Base-by-base conservation (phyloP, 2,888 invertebrate species). In the Homarus gammarus region DNA sequence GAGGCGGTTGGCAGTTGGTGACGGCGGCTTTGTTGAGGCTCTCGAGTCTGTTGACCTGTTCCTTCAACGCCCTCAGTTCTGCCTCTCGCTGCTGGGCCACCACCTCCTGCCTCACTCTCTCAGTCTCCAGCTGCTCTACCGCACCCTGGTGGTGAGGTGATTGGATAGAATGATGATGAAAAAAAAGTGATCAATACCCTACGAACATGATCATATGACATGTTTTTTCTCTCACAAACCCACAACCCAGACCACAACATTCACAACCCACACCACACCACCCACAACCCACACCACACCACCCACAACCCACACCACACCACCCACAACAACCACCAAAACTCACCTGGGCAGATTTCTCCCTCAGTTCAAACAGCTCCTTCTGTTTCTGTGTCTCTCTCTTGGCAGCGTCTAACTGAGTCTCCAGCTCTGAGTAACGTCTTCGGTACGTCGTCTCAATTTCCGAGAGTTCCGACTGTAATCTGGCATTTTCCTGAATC, bases 401-500 rank as follows among this genome's bases (percentile, higher is more conserved):
- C 15, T 77, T 75, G 8, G 75, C 40, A 33, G 61, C 36, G n/a
- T 88, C 87, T 18, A 89, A 56, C 31, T 72, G 84, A n/a, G 72
- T 40, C 38, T 89, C 89, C 10, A 89, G 27, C 10, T 89, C 89
- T 22, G 84, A 72, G 1, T 81, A 40, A 27, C 89, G 56, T 18
- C 61, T 85, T 2, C 79, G 72, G 36, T 73, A 81, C 0, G 40
- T 79, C n/a, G 79, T 81, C 68, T 92, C 89, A 61, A 87, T 82
- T 33, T 92, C 90, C 10, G 86, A 49, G 10, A 92, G 68, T 44
- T 88, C 86, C 6, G 90, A 89, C 40, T 92, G 92, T 40, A 90
- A 86, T 84, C 81, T 77, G 18, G 92, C 92, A 83, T 90, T 92
- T 70, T 90, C 92, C n/a, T 89, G 77, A 72, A 92, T 92, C 61